Evolutionary conservation across 2,113 vertebrate species (phyloP).

Genomic region (Castor canadensis): DNA sequence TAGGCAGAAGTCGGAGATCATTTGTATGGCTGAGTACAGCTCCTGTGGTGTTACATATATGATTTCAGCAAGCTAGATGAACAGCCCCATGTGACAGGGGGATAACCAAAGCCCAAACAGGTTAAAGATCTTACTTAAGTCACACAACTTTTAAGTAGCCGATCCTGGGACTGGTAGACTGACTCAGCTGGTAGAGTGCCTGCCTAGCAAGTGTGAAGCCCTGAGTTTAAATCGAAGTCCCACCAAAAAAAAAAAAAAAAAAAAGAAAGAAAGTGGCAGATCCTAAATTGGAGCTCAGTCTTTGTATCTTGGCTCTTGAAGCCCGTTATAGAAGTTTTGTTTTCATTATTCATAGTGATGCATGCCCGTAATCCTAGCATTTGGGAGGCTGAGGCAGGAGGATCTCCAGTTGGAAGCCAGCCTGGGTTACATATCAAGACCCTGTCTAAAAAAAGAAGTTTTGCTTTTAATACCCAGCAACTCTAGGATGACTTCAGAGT

Average conservation of each 20-base stretch:
- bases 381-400: no score
- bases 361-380: no score
- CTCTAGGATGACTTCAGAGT: background rate
- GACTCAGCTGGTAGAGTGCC: no score
- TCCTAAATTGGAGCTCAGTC: background rate
- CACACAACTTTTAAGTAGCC: background rate
- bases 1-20: background rate
- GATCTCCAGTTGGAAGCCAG: no score
- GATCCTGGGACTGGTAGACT: no score
- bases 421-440: background rate
- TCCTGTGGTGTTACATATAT: background rate
- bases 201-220: no score
- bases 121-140: background rate
- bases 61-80: background rate
- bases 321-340: background rate
- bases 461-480: constrained; percentile 4
- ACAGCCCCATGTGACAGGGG: background rate
- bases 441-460: background rate
- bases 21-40: background rate
- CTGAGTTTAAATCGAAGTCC: no score
- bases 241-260: no score
- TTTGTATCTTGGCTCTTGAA: background rate
- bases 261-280: no score
- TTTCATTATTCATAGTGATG: no score
- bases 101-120: background rate